A percentile compares a stretch with the other conserved stretches of the same genome.
Evolutionary conservation across 37 sponge, comb jelly and placozoan genomes (phyloP).

Genomic region (Halichondria panicea): DNA sequence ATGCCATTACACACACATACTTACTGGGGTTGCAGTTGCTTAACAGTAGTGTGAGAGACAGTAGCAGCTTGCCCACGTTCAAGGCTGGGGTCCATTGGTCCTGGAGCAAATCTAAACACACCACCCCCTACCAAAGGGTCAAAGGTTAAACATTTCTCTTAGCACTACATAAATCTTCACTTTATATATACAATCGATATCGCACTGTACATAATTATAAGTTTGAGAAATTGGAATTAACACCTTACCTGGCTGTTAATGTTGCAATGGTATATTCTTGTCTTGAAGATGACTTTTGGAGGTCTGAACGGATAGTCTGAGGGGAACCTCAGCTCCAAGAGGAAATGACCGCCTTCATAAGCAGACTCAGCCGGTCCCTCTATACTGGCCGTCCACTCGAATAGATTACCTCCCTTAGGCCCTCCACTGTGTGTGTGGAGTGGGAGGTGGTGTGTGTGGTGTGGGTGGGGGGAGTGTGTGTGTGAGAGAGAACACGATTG

Average conservation of each 20-base stretch:
- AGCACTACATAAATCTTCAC: no score
- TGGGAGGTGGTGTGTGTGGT: not conserved
- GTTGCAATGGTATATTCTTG: constrained; percentile 91
- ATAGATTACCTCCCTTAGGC: constrained; percentile 83
- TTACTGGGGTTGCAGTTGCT: constrained; percentile 81
- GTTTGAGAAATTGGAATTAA: not conserved
- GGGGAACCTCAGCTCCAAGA: constrained; percentile 77
- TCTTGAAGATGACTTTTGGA: constrained; percentile 81
- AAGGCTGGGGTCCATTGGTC: constrained; percentile 91
- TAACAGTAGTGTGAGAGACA: constrained; percentile 69
- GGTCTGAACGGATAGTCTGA: constrained; percentile 91
- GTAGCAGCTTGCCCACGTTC: constrained; percentile 74
- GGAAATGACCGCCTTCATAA: constrained; percentile 88
- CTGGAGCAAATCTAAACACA: constrained; percentile 87
- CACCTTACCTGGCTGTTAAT: constrained; percentile 82
- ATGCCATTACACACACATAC: not conserved
- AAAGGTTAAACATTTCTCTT: no score
- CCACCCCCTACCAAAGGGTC: constrained; percentile 46
- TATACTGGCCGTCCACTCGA: constrained; percentile 80
- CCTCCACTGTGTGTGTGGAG: constrained; percentile 51
- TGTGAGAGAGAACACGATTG: constrained; percentile 6
- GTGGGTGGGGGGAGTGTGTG: not conserved
- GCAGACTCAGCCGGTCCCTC: constrained; percentile 71
- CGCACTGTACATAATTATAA: not conserved
- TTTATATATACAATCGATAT: no score